Percentiles rank a stretch among this genome's conserved stretches.
These are phyloP conservation scores for Mixornis gularis DNA, from an alignment of 2,113 vertebrate genomes.

Conservation along the genomic window DNA sequence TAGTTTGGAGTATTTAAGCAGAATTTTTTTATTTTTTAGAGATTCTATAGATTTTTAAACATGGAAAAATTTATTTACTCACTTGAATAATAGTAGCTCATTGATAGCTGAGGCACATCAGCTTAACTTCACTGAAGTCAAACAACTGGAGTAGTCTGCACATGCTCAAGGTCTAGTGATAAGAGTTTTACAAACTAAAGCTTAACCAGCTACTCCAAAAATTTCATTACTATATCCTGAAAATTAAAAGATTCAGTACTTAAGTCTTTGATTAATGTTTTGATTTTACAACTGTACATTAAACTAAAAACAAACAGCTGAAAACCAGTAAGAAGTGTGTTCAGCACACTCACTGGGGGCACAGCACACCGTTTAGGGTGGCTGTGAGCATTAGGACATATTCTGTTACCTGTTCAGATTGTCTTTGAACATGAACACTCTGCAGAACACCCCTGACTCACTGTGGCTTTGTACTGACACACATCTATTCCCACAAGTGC, in stretches of 20 bases:
- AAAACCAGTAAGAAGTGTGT: background rate
- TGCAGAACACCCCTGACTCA: background rate
- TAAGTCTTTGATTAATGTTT: background rate
- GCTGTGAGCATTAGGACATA: background rate
- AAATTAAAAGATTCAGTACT: background rate
- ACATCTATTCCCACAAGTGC: background rate
- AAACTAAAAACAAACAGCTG: background rate
- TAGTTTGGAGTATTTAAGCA: background rate
- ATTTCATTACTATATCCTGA: background rate
- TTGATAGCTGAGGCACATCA: background rate
- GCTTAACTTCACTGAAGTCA: background rate
- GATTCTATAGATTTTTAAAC: background rate
- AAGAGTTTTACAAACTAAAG: background rate
- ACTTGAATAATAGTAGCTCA: background rate
- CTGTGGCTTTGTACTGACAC: background rate
- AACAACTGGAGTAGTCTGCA: background rate
- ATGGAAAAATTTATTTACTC: background rate
- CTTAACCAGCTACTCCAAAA: background rate
- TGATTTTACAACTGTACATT: background rate
- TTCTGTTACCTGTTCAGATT: background rate
- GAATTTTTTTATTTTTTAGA: background rate
- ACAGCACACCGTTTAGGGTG: fast-evolving
- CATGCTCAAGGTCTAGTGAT: background rate
- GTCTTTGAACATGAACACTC: background rate
- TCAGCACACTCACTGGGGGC: background rate